Percentiles rank a stretch among this genome's conserved stretches.
phyloP scores from a whole-genome alignment of 2,797 vertebrate species.

The Morelia viridis region DNA sequence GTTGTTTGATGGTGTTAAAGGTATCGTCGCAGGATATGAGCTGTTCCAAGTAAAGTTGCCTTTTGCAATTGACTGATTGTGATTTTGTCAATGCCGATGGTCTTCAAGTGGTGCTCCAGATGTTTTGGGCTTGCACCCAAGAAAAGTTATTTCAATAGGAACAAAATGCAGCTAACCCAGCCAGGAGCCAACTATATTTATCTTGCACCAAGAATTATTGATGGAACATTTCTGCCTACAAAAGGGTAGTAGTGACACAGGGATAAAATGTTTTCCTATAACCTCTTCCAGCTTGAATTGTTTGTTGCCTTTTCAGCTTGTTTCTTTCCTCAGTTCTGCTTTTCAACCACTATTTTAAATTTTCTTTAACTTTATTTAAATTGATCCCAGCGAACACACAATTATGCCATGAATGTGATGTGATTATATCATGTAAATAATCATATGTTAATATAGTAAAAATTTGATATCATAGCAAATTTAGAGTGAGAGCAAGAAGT shows the following conservation, averaged over 20 bases:
- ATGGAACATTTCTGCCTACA: neutral
- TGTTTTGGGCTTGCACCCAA: too few relatives aligned
- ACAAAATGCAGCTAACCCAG: too few relatives aligned
- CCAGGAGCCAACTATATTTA: neutral
- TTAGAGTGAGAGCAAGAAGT: neutral
- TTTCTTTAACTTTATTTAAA: neutral
- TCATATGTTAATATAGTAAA: neutral
- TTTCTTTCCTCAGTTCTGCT: neutral
- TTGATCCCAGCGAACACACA: neutral
- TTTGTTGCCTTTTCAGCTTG: neutral
- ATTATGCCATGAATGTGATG: neutral
- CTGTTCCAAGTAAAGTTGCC: too few relatives aligned
- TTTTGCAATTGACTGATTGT: too few relatives aligned
- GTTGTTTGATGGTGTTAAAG: too few relatives aligned
- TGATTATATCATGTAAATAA: neutral
- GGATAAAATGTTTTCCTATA: neutral
- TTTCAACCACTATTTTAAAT: neutral
- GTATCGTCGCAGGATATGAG: too few relatives aligned
- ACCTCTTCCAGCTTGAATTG: neutral
- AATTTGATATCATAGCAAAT: neutral
- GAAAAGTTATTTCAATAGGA: too few relatives aligned
- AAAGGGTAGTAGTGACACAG: neutral
- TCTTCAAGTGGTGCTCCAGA: too few relatives aligned
- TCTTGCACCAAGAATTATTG: neutral
- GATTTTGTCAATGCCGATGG: too few relatives aligned